Conservation (phyloP, 2,113 vertebrate genomes). For the Fregata magnificens region DNA sequence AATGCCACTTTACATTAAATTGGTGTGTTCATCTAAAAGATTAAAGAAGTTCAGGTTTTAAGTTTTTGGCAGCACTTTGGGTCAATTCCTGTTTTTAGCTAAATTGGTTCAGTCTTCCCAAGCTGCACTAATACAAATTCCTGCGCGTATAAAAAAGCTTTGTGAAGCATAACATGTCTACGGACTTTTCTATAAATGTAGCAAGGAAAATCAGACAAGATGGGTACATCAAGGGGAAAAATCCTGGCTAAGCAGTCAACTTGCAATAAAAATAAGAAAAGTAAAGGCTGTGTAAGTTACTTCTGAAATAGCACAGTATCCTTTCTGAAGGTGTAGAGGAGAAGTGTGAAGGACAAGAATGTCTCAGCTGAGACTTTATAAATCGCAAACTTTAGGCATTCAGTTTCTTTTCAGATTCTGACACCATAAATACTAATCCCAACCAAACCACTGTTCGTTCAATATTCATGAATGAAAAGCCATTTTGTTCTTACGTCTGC, state of each 20-base stretch:
- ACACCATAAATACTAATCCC: not conserved
- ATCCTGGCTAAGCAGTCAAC: not conserved
- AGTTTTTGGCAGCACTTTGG: not conserved
- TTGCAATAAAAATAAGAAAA: not conserved
- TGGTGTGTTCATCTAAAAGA: not conserved
- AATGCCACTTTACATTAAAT: not conserved
- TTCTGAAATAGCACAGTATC: not conserved
- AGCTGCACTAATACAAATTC: not conserved
- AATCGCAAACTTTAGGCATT: fast-evolving
- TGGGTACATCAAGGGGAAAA: not conserved
- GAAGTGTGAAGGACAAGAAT: not conserved
- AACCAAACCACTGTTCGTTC: not conserved
- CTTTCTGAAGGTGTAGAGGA: not conserved
- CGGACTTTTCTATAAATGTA: not conserved
- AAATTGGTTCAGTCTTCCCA: not conserved
- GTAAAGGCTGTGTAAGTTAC: not conserved
- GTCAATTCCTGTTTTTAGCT: not conserved
- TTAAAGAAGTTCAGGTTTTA: not conserved
- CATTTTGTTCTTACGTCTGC: not conserved
- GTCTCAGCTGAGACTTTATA: not conserved
- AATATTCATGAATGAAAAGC: not conserved
- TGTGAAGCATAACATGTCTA: not conserved
- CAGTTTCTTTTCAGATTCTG: not conserved
- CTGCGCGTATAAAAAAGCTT: not conserved
- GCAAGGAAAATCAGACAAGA: not conserved